Evolutionary conservation across 2,888 invertebrate genomes (phyloP), one percentile per base, ranked within the genome.

Genomic region (Exephanes ischioxanthus): DNA sequence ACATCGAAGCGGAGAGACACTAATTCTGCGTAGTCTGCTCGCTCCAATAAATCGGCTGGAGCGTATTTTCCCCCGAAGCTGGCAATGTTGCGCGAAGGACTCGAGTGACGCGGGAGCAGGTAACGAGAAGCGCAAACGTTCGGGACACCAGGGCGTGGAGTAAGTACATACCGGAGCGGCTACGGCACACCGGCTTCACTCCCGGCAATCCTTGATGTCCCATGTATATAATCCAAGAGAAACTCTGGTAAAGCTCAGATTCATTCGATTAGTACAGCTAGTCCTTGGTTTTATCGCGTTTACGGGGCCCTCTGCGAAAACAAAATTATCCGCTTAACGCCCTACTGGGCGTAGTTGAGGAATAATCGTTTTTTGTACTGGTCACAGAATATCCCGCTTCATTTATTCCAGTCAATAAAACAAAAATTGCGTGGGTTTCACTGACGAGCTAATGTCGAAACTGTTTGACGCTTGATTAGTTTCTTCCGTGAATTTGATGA

Each of bases 11-110:
- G 84, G 82, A 87, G 86, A 72, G 76, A 90, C 89, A 90, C 89
- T 92, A 91, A 92, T 92, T 91, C 90, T 90, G 85, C 84, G 88
- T 86, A 84, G 86, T 67, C 87, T 86, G 78, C 88, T 86, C 90
- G 91, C 90, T 90, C 89, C 90, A 90, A 90, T 90, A 90, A 92
- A 92, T 91, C 91, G 63, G 89, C 80, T 87, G 83, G 84, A 89
- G 87, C 90, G 91, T 90, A 90, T 91, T 90, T 91, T 90, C 89
- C 83, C 81, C 76, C 80, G 81, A 87, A 87, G 84, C 80, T 83
- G 68, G 84, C 75, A 79, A 37, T 63, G 78, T 63, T 58, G 63
- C 30, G 72, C 79, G 79, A 82, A 81, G 86, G 83, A 86, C 48
- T 72, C 58, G 77, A 30, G 51, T 78, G 77, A 78, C 68, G 77